These are phyloP conservation scores for Zenarchopterus dispar DNA, from an alignment of 2,797 vertebrate genomes.

Conservation along the genomic window DNA sequence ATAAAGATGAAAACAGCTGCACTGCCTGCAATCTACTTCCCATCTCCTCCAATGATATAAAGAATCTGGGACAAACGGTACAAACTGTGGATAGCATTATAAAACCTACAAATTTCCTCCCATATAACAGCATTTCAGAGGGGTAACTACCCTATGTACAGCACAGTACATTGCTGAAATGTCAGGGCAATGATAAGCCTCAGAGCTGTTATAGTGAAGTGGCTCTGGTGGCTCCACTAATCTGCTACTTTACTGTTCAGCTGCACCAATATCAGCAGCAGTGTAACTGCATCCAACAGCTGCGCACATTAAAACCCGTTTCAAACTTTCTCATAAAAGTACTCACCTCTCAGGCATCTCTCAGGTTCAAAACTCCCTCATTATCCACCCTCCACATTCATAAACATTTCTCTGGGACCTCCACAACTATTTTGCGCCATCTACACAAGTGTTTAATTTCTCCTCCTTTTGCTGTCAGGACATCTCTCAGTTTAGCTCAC, in stretches of 20 bases:
- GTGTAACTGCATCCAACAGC: slow-evolving; percentile 45
- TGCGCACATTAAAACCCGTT: slow-evolving; percentile 34
- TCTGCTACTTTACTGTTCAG: slow-evolving; percentile 60
- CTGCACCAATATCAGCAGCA: slow-evolving; percentile 53
- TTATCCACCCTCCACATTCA: slow-evolving; percentile 73
- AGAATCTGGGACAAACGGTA: slow-evolving; percentile 16
- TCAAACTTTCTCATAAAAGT: slow-evolving; percentile 29
- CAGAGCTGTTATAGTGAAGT: slow-evolving; percentile 25
- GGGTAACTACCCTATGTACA: slow-evolving; percentile 27
- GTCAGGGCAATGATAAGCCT: slow-evolving; percentile 44
- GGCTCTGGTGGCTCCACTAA: slow-evolving; percentile 40
- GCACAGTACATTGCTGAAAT: slow-evolving; percentile 39
- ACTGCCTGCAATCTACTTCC: slow-evolving; percentile 32
- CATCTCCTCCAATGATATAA: slow-evolving; percentile 22
- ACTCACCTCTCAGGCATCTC: slow-evolving; percentile 18
- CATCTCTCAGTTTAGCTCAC: slow-evolving; percentile 59
- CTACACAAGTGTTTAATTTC: slow-evolving; percentile 32
- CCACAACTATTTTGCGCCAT: neutral
- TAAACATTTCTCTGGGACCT: slow-evolving; percentile 65
- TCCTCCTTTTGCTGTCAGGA: slow-evolving; percentile 50
- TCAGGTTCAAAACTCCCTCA: slow-evolving; percentile 74
- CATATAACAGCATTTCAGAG: slow-evolving; percentile 6
- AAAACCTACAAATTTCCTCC: slow-evolving; percentile 21
- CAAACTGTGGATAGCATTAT: slow-evolving; percentile 7
- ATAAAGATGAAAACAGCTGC: slow-evolving; percentile 25